phyloP scores from a whole-genome alignment of 2,113 vertebrate species.

The Lagenorhynchus albirostris region DNA sequence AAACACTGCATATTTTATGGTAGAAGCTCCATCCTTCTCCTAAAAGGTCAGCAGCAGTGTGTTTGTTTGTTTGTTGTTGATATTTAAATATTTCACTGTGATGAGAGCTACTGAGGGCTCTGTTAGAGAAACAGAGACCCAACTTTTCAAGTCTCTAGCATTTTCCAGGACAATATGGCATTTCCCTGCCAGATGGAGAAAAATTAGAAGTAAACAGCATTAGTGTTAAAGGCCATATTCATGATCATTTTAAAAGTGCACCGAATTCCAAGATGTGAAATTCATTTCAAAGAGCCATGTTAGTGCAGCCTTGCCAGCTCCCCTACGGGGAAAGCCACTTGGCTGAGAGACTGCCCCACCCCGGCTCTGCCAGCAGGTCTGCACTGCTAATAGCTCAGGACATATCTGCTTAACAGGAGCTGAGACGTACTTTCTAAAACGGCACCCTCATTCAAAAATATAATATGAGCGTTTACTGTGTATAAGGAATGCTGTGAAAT shows the following conservation, averaged over 20 bases:
- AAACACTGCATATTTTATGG: neutral
- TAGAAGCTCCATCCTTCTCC: neutral
- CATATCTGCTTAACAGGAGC: neutral
- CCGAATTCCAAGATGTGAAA: neutral
- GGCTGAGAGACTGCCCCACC: neutral
- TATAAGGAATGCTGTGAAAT: neutral
- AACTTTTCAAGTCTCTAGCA: neutral
- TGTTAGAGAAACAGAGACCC: neutral
- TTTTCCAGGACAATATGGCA: conserved; percentile 9
- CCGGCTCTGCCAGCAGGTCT: neutral
- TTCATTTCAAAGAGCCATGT: neutral
- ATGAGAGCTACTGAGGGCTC: neutral
- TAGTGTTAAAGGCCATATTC: neutral
- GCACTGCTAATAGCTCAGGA: neutral
- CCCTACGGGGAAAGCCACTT: neutral
- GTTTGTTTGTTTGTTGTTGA: neutral
- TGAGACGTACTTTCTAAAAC: neutral
- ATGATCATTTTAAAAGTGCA: neutral
- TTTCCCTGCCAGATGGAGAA: neutral
- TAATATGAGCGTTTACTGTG: neutral
- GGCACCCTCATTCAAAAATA: neutral
- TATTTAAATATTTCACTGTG: neutral
- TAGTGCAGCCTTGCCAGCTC: neutral
- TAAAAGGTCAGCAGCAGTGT: neutral
- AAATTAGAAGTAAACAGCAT: neutral